These are phyloP conservation scores for Acipenser transmontanus DNA, from an alignment of 2,797 vertebrate species.

Conservation along the genomic window DNA sequence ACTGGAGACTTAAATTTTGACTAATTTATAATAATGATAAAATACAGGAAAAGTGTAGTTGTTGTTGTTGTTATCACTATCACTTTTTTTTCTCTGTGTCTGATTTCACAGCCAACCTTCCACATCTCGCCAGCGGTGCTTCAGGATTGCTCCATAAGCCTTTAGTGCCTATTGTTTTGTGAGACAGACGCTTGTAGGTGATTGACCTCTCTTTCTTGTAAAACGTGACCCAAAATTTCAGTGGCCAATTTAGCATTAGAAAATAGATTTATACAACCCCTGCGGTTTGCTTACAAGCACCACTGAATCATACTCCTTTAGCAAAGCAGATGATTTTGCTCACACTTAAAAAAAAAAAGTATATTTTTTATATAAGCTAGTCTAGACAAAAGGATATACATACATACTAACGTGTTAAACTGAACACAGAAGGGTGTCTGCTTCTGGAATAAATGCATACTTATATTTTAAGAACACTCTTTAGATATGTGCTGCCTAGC, in stretches of 20 bases:
- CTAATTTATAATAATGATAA: too few relatives aligned
- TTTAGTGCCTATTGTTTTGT: conserved; percentile 15
- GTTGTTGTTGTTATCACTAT: too few relatives aligned
- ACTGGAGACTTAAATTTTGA: too few relatives aligned
- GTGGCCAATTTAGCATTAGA: conserved; percentile 30
- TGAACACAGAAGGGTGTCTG: too few relatives aligned
- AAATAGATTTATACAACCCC: conserved; percentile 30
- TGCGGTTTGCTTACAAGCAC: conserved; percentile 19
- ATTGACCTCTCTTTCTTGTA: conserved; percentile 26
- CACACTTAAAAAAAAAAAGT: too few relatives aligned
- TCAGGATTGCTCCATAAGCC: conserved; percentile 9
- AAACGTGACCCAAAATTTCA: conserved; percentile 22
- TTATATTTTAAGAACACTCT: too few relatives aligned
- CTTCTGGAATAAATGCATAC: too few relatives aligned
- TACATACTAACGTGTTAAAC: too few relatives aligned
- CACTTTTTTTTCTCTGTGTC: not conserved
- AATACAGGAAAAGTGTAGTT: too few relatives aligned
- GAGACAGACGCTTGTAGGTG: conserved; percentile 18
- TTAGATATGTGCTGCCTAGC: too few relatives aligned
- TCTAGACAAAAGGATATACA: too few relatives aligned
- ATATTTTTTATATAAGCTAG: too few relatives aligned
- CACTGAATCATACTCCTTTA: conserved; percentile 11
- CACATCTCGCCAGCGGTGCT: conserved; percentile 4
- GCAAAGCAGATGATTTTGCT: conserved; percentile 18
- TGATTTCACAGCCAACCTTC: not conserved